A percentile compares a stretch with the other conserved stretches of the same genome.
These are phyloP conservation scores for Branchinecta sandiegonensis DNA, from an alignment of 2,888 invertebrate species.

Conservation along the genomic window DNA sequence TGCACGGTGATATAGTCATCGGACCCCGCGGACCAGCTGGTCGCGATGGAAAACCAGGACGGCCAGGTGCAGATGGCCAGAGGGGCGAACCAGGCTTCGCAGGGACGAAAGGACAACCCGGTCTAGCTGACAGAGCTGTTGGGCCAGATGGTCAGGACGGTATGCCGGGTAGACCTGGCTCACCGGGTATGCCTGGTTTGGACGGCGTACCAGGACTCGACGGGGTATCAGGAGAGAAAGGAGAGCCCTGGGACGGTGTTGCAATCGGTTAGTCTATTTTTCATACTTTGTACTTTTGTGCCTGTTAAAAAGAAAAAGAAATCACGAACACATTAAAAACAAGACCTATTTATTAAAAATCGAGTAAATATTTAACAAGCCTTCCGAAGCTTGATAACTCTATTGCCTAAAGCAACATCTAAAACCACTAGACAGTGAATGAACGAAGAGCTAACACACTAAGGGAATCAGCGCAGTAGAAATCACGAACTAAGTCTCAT, in stretches of 20 bases:
- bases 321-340: no score
- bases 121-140: not conserved
- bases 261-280: not conserved
- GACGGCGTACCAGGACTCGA: not conserved
- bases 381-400: no score
- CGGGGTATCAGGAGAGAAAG: not conserved
- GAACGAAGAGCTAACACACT: no score
- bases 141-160: not conserved
- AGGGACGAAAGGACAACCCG: not conserved
- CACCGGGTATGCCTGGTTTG: not conserved
- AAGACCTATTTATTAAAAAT: no score
- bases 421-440: no score
- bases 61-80: not conserved
- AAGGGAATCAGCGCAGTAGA: no score
- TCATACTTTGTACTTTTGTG: not conserved
- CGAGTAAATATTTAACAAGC: no score
- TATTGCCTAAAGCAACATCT: no score
- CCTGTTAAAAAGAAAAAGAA: no score
- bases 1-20: not conserved
- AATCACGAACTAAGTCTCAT: no score
- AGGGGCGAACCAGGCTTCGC: not conserved
- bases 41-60: not conserved
- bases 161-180: not conserved
- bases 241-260: constrained; percentile 2
- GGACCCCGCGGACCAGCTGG: not conserved